These are phyloP conservation scores for Pammene fasciana DNA, from an alignment of 2,888 invertebrate species.

Conservation along the genomic window DNA sequence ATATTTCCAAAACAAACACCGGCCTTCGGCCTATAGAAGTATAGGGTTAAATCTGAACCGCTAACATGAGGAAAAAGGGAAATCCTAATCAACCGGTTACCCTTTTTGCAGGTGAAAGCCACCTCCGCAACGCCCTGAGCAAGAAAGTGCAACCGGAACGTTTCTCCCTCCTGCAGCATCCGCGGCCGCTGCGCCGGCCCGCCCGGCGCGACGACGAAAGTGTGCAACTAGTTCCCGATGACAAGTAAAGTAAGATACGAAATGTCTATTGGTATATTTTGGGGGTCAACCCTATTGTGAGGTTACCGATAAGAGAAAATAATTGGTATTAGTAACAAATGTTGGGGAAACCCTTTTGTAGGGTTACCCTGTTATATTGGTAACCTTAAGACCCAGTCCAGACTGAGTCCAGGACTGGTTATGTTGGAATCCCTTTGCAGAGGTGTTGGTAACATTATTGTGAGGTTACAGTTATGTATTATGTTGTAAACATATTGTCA, in stretches of 20 bases:
- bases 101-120: conserved; percentile 71
- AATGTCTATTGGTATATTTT: conserved; percentile 4
- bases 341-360: conserved; percentile 5
- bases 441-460: neutral
- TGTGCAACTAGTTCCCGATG: conserved; percentile 71
- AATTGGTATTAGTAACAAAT: neutral
- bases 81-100: neutral
- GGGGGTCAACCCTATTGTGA: neutral
- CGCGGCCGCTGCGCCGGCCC: conserved; percentile 69
- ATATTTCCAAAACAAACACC: too few relatives aligned
- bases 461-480: too few relatives aligned
- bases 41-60: too few relatives aligned
- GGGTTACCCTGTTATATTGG: neutral
- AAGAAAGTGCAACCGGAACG: conserved; percentile 70
- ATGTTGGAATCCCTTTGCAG: too few relatives aligned
- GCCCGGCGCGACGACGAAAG: conserved; percentile 66
- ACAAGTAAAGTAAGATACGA: conserved; percentile 67
- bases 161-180: conserved; percentile 74
- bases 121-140: conserved; percentile 71
- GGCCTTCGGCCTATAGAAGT: too few relatives aligned
- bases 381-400: neutral
- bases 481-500: neutral
- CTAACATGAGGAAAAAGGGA: too few relatives aligned
- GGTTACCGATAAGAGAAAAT: neutral
- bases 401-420: too few relatives aligned